Percentiles rank a stretch among this genome's conserved stretches.
Conservation (phyloP, 92 coral and sea anemone species). For the Siderastrea radians region DNA sequence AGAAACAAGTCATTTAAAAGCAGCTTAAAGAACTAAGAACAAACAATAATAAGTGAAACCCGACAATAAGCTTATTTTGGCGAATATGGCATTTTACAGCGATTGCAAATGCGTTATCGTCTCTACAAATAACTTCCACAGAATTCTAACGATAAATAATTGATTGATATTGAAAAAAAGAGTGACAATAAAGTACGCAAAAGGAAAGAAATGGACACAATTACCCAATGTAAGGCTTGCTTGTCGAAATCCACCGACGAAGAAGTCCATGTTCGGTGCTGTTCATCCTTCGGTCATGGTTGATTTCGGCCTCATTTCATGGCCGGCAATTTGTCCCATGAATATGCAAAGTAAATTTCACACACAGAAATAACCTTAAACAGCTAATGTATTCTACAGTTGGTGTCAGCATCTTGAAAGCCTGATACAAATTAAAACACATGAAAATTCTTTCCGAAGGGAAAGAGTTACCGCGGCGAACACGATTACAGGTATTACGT, state of each 20-base stretch:
- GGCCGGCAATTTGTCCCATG: not conserved
- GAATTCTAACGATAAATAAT: not conserved
- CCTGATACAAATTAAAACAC: not conserved
- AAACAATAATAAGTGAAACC: too few species aligned
- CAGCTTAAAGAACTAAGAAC: too few species aligned
- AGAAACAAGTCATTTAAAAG: too few species aligned
- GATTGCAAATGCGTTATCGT: too few species aligned
- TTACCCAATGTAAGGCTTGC: conserved; percentile 37
- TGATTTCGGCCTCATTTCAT: conserved; percentile 7
- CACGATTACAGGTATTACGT: not conserved
- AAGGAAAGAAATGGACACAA: not conserved
- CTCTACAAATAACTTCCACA: not conserved
- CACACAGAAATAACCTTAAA: not conserved
- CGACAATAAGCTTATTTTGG: too few species aligned
- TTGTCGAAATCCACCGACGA: conserved; percentile 24
- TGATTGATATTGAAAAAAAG: not conserved
- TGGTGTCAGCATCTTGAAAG: conserved; percentile 20
- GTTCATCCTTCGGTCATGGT: conserved; percentile 27
- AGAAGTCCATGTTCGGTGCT: conserved; percentile 11
- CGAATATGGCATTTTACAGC: too few species aligned
- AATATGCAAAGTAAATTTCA: conserved; percentile 10
- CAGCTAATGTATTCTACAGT: conserved; percentile 29
- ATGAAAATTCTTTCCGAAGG: conserved; percentile 14
- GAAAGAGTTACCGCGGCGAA: conserved; percentile 32
- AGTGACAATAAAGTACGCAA: not conserved